Evolutionary conservation across 1,140 invertebrate species (phyloP).

Genomic region (Ceratina calcarata): DNA sequence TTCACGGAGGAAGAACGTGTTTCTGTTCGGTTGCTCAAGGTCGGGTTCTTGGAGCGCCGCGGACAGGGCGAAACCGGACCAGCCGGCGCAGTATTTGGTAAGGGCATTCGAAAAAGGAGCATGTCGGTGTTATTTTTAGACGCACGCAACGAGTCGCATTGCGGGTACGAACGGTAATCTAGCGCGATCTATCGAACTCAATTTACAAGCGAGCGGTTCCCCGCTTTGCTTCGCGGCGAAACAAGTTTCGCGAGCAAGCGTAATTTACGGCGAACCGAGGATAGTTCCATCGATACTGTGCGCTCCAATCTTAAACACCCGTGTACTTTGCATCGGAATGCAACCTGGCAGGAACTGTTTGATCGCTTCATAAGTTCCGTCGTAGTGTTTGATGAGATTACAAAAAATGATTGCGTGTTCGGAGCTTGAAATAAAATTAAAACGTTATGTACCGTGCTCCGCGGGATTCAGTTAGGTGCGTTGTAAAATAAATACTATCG

Average conservation of each 20-base stretch:
- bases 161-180: constrained; percentile 36
- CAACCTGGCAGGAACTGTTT: no score
- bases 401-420: no score
- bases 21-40: constrained; percentile 92
- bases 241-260: background rate
- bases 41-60: constrained; percentile 83
- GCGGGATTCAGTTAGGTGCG: background rate
- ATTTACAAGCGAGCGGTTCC: constrained; percentile 16
- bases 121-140: constrained; percentile 56
- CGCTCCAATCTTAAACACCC: background rate
- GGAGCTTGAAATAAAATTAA: no score
- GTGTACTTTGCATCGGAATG: constrained; percentile 2
- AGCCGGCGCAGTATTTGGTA: constrained; percentile 84
- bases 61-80: constrained; percentile 81
- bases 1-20: constrained; percentile 93
- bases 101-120: constrained; percentile 55
- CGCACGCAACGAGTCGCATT: background rate
- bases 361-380: no score
- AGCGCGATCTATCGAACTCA: constrained; percentile 27
- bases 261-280: constrained; percentile 10
- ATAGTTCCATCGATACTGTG: constrained; percentile 16
- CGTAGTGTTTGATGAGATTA: no score
- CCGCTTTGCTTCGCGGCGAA: background rate
- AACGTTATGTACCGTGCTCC: background rate
- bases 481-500: background rate